phyloP scores from a whole-genome alignment of 2,888 invertebrate species.

The Pyrgus malvae region DNA sequence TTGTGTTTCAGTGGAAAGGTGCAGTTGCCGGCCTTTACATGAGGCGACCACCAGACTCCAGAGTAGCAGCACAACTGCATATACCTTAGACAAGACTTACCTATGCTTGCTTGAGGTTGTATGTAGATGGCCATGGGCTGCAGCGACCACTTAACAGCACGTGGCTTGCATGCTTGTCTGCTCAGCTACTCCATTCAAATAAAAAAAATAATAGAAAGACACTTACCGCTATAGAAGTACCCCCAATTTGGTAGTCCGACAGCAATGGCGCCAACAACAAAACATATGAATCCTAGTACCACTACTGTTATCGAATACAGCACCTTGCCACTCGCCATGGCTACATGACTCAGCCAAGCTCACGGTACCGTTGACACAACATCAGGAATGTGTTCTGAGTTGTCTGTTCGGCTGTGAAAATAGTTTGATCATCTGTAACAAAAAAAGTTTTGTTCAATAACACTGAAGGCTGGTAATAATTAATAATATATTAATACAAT shows the following conservation, averaged over 20 bases:
- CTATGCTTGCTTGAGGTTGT: too few species aligned
- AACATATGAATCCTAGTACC: constrained; percentile 88
- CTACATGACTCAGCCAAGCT: constrained; percentile 76
- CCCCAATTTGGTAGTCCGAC: constrained; percentile 94
- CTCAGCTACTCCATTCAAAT: too few species aligned
- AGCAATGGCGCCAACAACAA: constrained; percentile 91
- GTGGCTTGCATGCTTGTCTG: too few species aligned
- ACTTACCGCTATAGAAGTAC: constrained; percentile 88
- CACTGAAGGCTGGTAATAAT: too few species aligned
- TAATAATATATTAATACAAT: too few species aligned
- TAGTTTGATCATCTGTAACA: constrained; percentile 51
- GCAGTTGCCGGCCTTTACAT: too few species aligned
- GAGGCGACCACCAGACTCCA: too few species aligned
- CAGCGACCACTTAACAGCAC: too few species aligned
- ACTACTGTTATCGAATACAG: constrained; percentile 86
- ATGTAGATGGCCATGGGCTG: too few species aligned
- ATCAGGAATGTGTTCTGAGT: constrained; percentile 55
- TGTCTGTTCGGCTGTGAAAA: constrained; percentile 34
- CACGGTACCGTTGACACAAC: constrained; percentile 49
- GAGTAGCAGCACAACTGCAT: too few species aligned
- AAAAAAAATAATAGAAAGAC: constrained; percentile 40
- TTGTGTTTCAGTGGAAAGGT: too few species aligned
- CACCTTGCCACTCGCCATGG: constrained; percentile 85
- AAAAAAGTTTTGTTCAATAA: constrained; percentile 10
- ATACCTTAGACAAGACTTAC: too few species aligned